A percentile compares a stretch with the other conserved stretches of the same genome.
These are phyloP conservation scores for Diorhabda elongata DNA, from an alignment of 1,140 invertebrate species.

Conservation along the genomic window DNA sequence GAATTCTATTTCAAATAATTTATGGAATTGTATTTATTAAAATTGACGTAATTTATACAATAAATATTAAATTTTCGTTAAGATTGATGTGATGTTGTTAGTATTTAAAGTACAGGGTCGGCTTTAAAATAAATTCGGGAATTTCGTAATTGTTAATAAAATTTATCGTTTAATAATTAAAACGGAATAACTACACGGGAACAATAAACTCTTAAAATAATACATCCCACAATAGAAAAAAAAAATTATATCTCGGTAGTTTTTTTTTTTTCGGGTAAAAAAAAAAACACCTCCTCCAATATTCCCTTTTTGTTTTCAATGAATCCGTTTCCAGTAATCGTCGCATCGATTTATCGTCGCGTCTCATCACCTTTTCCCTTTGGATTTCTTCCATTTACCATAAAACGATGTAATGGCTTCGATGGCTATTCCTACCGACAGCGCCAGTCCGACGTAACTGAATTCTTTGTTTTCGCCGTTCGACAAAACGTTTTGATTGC, in stretches of 20 bases:
- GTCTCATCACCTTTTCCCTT: slow-evolving; percentile 60
- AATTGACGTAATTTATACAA: too few species aligned
- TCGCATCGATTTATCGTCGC: neutral
- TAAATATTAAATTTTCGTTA: too few species aligned
- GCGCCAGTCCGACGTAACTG: slow-evolving; percentile 51
- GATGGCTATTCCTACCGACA: slow-evolving; percentile 60
- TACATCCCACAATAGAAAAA: slow-evolving; percentile 2
- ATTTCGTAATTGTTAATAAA: neutral
- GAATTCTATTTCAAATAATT: too few species aligned
- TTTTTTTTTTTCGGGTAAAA: slow-evolving; percentile 8
- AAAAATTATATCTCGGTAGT: neutral
- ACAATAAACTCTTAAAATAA: slow-evolving; percentile 6
- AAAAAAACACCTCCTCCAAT: neutral
- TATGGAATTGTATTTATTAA: too few species aligned
- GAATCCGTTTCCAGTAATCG: slow-evolving; percentile 15
- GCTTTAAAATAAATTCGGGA: too few species aligned
- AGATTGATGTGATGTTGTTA: too few species aligned
- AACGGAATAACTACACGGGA: slow-evolving; percentile 17
- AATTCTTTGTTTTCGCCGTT: slow-evolving; percentile 42
- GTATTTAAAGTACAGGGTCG: too few species aligned
- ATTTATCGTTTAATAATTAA: slow-evolving; percentile 13
- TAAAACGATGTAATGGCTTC: slow-evolving; percentile 63
- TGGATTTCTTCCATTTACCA: slow-evolving; percentile 64
- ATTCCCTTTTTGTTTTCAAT: neutral
- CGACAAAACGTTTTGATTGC: slow-evolving; percentile 45